phyloP scores from a whole-genome alignment of 2,888 invertebrate genomes.

The Drosophila pegasa region DNA sequence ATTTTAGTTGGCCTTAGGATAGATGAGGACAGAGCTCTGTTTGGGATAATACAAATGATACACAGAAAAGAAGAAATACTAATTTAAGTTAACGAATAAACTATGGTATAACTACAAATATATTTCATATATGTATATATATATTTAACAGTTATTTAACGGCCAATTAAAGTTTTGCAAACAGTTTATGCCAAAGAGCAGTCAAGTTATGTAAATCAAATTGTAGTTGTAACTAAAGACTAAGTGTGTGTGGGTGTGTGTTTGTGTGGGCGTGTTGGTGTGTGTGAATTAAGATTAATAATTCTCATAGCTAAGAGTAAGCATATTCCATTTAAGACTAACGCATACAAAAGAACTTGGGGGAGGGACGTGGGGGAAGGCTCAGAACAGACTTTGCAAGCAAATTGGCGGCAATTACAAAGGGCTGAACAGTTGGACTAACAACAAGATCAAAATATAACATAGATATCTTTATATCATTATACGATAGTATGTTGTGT shows the following conservation, averaged over 20 bases:
- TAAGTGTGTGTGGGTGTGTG: slow-evolving; percentile 29
- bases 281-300: slow-evolving; percentile 66
- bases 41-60: slow-evolving; percentile 24
- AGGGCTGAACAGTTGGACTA: slow-evolving; percentile 51
- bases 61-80: slow-evolving; percentile 42
- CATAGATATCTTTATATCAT: slow-evolving; percentile 54
- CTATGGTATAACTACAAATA: slow-evolving; percentile 37
- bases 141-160: slow-evolving; percentile 24
- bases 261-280: slow-evolving; percentile 15
- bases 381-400: slow-evolving; percentile 58
- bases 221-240: slow-evolving; percentile 36
- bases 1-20: slow-evolving; percentile 52
- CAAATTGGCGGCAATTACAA: slow-evolving; percentile 72
- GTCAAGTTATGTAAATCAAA: slow-evolving; percentile 34
- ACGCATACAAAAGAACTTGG: slow-evolving; percentile 56
- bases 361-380: slow-evolving; percentile 21
- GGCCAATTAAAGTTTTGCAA: slow-evolving; percentile 48
- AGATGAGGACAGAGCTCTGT: slow-evolving; percentile 28
- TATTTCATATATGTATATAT: background rate
- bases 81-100: slow-evolving; percentile 49
- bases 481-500: slow-evolving; percentile 50
- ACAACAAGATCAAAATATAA: slow-evolving; percentile 52
- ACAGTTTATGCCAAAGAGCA: slow-evolving; percentile 39
- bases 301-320: slow-evolving; percentile 76
- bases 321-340: slow-evolving; percentile 69